Evolutionary conservation across 2,888 invertebrate species (phyloP), one percentile per base, ranked within the genome.

Genomic region (Halictus ligatus): DNA sequence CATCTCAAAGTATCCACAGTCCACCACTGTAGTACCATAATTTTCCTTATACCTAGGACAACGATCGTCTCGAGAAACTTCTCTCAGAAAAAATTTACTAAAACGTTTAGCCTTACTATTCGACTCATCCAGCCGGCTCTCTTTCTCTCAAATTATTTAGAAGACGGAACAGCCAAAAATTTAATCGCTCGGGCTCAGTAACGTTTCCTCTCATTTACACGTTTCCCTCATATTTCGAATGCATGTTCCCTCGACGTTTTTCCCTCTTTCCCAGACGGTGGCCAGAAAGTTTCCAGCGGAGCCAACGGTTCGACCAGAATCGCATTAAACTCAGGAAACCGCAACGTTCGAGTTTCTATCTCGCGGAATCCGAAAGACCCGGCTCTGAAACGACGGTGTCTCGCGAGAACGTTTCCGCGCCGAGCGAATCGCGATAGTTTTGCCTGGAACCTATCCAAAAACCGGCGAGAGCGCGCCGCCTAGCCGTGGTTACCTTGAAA

Each of bases 381-480:
- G n/a, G 8, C 10, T 25, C 7, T 21, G 50, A 21, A 21, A 50
- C 50, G 50, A 78, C 58, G 81, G 73, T 67, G 77, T 64, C 71
- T 54, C 67, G 64, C 72, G 29, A 35, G 12, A 85, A 73, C 18
- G 67, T 77, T 83, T 78, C 69, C 54, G 78, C 79, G 60, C 74
- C 13, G 71, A 21, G 40, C n/a, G 58, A 71, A 83, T 83, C 80
- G 82, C 77, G 81, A 83, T 86, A 75, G 81, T 83, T 87, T 83
- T 77, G 67, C 72, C 88, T 90, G 89, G 89, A 90, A 87, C 73
- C 77, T 83, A 79, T 89, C 88, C 88, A 90, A 90, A 85, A 75
- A 71, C 54, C 67, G 18, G 35, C 58, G 25, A 25, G 60, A 25
- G 60, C 25, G 12, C 13, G 25, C 60, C 60, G 25, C 76, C 54